Base-by-base conservation (phyloP, 2,113 vertebrate genomes). In the Paratilapia polleni region DNA sequence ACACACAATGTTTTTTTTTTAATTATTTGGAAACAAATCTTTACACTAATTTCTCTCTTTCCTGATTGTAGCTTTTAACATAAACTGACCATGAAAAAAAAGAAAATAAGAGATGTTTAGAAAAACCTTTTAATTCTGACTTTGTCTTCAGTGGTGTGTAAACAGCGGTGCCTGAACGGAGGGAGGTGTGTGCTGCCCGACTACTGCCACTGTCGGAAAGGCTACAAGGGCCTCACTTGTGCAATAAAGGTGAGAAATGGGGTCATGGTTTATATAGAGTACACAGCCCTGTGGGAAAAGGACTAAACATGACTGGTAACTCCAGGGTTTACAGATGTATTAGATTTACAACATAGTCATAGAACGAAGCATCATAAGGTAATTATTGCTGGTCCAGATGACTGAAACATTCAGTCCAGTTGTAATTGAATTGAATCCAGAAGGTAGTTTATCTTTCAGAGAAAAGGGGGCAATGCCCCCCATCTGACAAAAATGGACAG, bases 181-280 rank as follows among this genome's bases (percentile, higher is more conserved):
- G 97, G 97, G 14, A 95, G 92, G 47, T 99, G 97, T 47, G 90
- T 96, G 8, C 92, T 94, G 63, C 97, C 97, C 0, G 96, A 97
- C 2, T 88, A 96, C 66, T 99, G 97, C 70, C 95, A 95, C 74
- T 99, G 97, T 84, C 96, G 94, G 8, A 89, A 86, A 84, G 97
- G 97, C 60, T 97, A 95, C 90, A 94, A 94, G 13, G 97, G 97
- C 85, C 80, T 93, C 43, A 94, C 91, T 78, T 98, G 98, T 86
- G 94, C 93, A 54, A 85, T 93, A 75, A 98, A 96, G 96, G 95
- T 95, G 52, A 86, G 88, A 8, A 11, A 1, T 28, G 22, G 1
- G n/a, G 19, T 52, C 2, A 56, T 6, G 38, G 56, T 56, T 60
- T 14, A 54, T 9, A 10, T 75, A 20, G 11, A 43, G n/a, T 5